Evolutionary conservation across 2,797 vertebrate genomes (phyloP).

Genomic region (Microtus californicus): DNA sequence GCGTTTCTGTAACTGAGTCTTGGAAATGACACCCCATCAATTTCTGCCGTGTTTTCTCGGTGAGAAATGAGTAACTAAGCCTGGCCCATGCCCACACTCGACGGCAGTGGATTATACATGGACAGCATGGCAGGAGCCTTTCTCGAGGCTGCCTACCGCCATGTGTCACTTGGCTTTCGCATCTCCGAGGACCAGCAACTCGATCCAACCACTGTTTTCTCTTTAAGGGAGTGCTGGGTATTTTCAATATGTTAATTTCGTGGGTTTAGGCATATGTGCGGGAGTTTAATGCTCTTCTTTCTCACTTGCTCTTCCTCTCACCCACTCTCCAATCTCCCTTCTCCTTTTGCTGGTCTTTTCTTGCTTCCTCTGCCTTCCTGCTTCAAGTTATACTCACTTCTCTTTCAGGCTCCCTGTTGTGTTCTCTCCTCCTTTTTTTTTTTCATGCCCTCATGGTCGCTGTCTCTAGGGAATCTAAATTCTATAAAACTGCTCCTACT

Average conservation of each 20-base stretch:
- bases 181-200: not conserved
- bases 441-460: not conserved
- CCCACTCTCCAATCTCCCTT: constrained; percentile 81
- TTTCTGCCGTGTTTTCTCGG: constrained; percentile 27
- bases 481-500: constrained; percentile 24
- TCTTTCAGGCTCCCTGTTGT: constrained; percentile 31
- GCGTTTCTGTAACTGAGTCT: constrained; percentile 25
- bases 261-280: constrained; percentile 59
- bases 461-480: constrained; percentile 1
- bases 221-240: constrained; percentile 48
- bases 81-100: not conserved
- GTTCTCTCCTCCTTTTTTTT: not conserved
- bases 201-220: constrained; percentile 60
- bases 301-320: constrained; percentile 70
- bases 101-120: not conserved
- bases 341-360: constrained; percentile 78
- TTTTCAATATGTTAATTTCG: constrained; percentile 69
- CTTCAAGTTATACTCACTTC: constrained; percentile 64
- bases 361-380: constrained; percentile 67
- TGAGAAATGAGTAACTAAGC: constrained; percentile 35
- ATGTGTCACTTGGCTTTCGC: constrained; percentile 33
- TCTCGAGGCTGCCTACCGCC: constrained; percentile 16
- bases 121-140: not conserved
- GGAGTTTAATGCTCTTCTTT: constrained; percentile 63
- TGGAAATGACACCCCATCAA: constrained; percentile 18